These are phyloP conservation scores for Tetragonisca angustula DNA, from an alignment of 2,888 invertebrate genomes.

Conservation along the genomic window DNA sequence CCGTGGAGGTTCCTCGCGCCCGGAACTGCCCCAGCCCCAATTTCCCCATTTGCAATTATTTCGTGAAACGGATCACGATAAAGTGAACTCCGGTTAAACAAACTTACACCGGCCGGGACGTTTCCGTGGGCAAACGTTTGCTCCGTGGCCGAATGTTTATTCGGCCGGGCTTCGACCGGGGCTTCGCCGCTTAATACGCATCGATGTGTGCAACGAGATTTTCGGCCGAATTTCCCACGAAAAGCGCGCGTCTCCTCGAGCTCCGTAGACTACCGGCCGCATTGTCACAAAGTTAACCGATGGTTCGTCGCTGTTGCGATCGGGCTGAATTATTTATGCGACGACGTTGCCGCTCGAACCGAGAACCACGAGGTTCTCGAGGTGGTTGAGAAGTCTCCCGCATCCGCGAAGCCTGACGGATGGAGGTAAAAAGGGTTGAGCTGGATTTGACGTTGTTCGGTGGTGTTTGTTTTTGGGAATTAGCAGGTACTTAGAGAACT, in stretches of 20 bases:
- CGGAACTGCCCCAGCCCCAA: conserved; percentile 26
- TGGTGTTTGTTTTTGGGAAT: neutral
- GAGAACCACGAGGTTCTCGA: neutral
- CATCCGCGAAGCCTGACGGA: neutral
- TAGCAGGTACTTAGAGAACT: neutral
- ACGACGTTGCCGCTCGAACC: neutral
- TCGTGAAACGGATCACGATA: conserved; percentile 44
- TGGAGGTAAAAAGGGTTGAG: neutral
- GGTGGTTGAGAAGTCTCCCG: neutral
- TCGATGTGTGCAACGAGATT: neutral
- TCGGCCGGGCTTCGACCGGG: neutral
- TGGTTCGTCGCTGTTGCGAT: conserved; percentile 4
- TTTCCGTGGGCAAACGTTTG: conserved; percentile 37
- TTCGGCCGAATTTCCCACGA: conserved; percentile 2
- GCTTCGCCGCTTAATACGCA: neutral
- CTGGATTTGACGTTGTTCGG: neutral
- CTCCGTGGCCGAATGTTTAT: conserved; percentile 28
- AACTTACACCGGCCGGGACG: conserved; percentile 27
- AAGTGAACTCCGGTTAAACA: conserved; percentile 36
- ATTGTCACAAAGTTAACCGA: conserved; percentile 25
- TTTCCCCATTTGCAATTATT: conserved; percentile 44
- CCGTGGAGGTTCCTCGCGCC: neutral
- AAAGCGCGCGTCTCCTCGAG: neutral
- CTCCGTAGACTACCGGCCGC: neutral
- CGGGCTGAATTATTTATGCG: conserved; percentile 8